Conservation (phyloP, 2,888 invertebrate genomes). For the Thymelicus acteon region DNA sequence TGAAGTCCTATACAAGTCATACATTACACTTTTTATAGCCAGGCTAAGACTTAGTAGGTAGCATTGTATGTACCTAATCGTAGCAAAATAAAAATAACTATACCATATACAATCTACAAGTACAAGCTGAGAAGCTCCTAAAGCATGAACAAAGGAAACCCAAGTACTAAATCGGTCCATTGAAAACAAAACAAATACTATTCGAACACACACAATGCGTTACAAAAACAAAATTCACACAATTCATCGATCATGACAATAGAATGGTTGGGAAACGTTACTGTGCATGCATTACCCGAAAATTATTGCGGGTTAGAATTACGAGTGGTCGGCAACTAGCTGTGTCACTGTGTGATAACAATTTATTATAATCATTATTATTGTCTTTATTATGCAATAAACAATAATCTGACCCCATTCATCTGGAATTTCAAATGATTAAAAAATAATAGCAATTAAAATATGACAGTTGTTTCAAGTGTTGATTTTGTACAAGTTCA, state of each 20-base stretch:
- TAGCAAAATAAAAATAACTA: too few species aligned
- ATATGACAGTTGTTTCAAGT: not conserved
- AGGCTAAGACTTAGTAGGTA: not conserved
- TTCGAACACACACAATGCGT: slow-evolving; percentile 36
- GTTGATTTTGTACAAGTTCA: not conserved
- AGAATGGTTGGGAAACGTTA: slow-evolving; percentile 37
- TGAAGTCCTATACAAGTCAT: too few species aligned
- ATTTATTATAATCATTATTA: not conserved
- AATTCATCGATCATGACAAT: slow-evolving; percentile 39
- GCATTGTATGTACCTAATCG: too few species aligned
- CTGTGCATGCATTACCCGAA: slow-evolving; percentile 27
- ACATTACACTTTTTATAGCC: not conserved
- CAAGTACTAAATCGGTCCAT: slow-evolving; percentile 37
- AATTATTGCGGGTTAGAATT: slow-evolving; percentile 32
- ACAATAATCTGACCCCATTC: not conserved
- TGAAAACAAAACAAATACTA: slow-evolving; percentile 38
- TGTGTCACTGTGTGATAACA: not conserved
- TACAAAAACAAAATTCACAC: slow-evolving; percentile 39
- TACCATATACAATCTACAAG: not conserved
- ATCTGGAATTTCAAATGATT: not conserved
- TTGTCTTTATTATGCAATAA: not conserved
- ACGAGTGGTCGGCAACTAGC: not conserved
- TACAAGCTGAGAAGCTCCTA: slow-evolving; percentile 26
- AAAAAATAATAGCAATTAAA: not conserved
- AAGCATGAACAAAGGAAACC: slow-evolving; percentile 34